Evolutionary conservation across 2,888 invertebrate genomes (phyloP), one percentile per base, ranked within the genome.

Genomic region (Thereva unica): DNA sequence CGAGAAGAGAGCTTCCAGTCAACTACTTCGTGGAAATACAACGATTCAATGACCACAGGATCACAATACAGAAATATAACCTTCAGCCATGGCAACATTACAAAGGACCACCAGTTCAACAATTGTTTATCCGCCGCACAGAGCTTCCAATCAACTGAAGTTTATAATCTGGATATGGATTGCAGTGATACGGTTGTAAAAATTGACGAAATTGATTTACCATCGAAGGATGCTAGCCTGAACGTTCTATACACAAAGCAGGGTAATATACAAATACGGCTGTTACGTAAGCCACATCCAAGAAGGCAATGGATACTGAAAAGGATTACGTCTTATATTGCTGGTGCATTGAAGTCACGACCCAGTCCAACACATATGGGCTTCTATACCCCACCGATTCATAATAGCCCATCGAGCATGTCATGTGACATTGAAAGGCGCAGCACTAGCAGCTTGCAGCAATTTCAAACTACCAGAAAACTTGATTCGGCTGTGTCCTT

Each of bases 1-100:
- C 74, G 80, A 76, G 76, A 76, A 66, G 75, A 80, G 59, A 73
- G 72, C 71, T 49, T 74, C 74, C 69, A 74, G 69, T 73, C 73
- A 73, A 72, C 70, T 73, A 59, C 70, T 73, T 71, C 74, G 71
- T 64, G 64, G 45, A 67, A 64, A 63, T 57, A 49, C 53, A 56
- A 64, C 44, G 52, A 67, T 63, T 52, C 67, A 64, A 59, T 69
- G 65, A 66, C 54, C 54, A 42, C 35, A 53, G 52, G 41, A 34
- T n/a, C n/a, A n/a, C 5, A 45, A 23, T 10, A 45, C 12, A 54
- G 47, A 5, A 34, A 47, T 40, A 47, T 44, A 42, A 38, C 45
- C n/a, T 37, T 37, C 52, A 47, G 42, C 34, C 57, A 59, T 59
- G 67, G 54, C 64, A 41, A 10, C 45, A n/a, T 41, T 37, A 38